These are phyloP conservation scores for Heteromormyrus szaboi DNA, from an alignment of 2,797 vertebrate genomes.

Conservation along the genomic window DNA sequence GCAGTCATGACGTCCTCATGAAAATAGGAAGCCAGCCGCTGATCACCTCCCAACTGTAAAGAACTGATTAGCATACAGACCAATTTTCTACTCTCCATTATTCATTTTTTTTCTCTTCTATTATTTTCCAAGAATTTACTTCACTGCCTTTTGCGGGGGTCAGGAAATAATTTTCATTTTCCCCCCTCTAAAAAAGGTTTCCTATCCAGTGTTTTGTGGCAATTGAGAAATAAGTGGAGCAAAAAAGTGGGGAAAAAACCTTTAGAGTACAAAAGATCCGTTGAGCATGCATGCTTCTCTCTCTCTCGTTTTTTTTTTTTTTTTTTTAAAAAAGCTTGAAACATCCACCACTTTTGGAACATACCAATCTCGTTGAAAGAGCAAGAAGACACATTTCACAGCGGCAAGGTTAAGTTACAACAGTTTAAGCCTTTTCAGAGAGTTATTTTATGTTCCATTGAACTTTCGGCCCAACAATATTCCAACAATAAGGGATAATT, in stretches of 20 bases:
- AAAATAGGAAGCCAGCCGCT: background rate
- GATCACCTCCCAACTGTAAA: slow-evolving; percentile 2
- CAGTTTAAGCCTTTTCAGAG: background rate
- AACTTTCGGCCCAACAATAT: background rate
- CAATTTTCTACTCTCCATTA: background rate
- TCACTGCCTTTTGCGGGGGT: background rate
- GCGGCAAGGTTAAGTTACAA: background rate
- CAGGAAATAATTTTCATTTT: background rate
- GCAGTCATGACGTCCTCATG: background rate
- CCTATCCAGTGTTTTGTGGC: background rate
- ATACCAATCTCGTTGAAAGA: background rate
- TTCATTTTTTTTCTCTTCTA: background rate
- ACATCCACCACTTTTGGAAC: background rate
- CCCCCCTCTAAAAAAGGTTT: background rate
- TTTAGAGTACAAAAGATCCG: background rate
- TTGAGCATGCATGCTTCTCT: background rate
- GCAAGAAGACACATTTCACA: background rate
- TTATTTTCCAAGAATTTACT: background rate
- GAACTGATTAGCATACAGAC: slow-evolving; percentile 8
- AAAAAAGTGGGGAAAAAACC: background rate
- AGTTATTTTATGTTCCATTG: background rate
- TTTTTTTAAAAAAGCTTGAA: background rate
- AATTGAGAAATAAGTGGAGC: background rate
- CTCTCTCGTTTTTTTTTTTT: background rate
- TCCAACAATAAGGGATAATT: background rate